phyloP scores from a whole-genome alignment of 2,888 invertebrate genomes.

The Trisateles emortualis region DNA sequence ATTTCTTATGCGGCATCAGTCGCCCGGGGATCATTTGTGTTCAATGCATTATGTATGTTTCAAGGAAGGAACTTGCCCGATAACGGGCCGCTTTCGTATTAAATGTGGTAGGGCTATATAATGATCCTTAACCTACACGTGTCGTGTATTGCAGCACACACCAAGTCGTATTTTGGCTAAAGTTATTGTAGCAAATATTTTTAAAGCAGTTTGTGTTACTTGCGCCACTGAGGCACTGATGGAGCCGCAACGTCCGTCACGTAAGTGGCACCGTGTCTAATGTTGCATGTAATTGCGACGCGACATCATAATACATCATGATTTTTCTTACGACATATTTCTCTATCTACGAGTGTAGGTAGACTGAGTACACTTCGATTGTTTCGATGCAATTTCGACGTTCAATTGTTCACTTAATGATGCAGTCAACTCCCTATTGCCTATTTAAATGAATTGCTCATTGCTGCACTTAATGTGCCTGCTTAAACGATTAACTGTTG shows the following conservation, averaged over 20 bases:
- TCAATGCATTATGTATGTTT: too few species aligned
- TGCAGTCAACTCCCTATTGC: background rate
- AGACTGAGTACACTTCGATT: background rate
- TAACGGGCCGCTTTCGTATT: too few species aligned
- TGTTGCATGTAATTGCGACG: conserved; percentile 41
- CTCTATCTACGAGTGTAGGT: background rate
- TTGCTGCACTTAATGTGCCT: background rate
- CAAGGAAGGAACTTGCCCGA: too few species aligned
- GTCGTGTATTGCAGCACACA: conserved; percentile 7
- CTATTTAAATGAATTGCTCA: background rate
- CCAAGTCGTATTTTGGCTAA: conserved; percentile 22
- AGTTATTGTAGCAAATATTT: conserved; percentile 31
- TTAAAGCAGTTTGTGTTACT: conserved; percentile 23
- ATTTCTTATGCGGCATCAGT: too few species aligned
- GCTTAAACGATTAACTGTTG: background rate
- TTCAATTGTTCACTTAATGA: background rate
- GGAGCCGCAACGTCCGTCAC: conserved; percentile 23
- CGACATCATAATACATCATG: conserved; percentile 18
- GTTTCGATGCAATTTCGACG: background rate
- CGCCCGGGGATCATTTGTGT: too few species aligned
- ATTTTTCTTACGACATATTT: conserved; percentile 29
- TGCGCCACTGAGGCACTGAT: conserved; percentile 11
- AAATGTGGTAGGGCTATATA: too few species aligned
- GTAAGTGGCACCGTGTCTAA: conserved; percentile 34
- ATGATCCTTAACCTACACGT: background rate